Base-by-base conservation (phyloP, 2,888 invertebrate genomes). In the Dryobota labecula region DNA sequence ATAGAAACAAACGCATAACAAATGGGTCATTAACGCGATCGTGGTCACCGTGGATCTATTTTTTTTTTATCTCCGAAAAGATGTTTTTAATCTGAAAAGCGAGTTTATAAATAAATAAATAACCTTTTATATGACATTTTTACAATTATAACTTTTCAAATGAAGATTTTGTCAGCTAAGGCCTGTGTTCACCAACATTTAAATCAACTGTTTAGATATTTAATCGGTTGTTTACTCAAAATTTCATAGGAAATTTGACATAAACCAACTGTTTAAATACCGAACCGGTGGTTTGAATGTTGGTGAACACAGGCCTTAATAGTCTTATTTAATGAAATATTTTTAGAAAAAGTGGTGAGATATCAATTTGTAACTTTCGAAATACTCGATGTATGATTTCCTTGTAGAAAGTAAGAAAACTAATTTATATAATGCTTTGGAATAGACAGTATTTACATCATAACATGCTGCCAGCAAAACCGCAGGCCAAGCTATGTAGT, bases 391-490 rank as follows among this genome's bases (percentile, higher is more conserved):
- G 27, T 18, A 51, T 51, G 13, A 51, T 24, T 24, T 49, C 13
- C 24, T 13, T 27, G 15, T 7, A 15, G 15, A 18, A 51, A 3
- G 27, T 18, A 53, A 30, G 8, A 53, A 53, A 30, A 53, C 18
- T 9, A 30, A 3, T 53, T 30, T 30, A 51, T 4, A 53, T 9
- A 53, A 53, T 30, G 18, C 9, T 18, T 53, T 1, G 27, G 30
- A 53, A 18, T 30, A 30, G 3, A 53, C 51, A 51, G 18, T 27
- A 51, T 18, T 8, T 8, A 18, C 4, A 51, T 51, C 1, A 18
- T 18, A 53, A 27, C 20, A 54, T 6, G 36, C 5, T 38, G 36
- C 36, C 27, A 36, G 69, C 53, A n/a, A 81, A 78, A 74, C 78
- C 80, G 36, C 74, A 78, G 51, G 9, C 56, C 15, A 60, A 49